phyloP scores from a whole-genome alignment of 2,797 vertebrate genomes.

The Erpetoichthys calabaricus region DNA sequence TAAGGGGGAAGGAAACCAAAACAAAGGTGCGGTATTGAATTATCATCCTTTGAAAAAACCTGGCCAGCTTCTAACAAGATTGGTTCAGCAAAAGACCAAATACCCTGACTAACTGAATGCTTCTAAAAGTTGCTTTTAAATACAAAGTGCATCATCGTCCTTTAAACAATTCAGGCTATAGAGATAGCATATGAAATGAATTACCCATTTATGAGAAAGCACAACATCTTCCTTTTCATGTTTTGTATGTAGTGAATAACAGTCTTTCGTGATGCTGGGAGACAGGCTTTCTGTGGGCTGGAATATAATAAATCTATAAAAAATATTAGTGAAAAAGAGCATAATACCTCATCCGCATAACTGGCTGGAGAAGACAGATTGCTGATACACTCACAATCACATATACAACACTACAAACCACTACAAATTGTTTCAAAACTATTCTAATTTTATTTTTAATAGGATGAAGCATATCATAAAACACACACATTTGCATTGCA shows the following conservation, averaged over 20 bases:
- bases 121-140: background rate
- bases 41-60: constrained; percentile 1
- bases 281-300: background rate
- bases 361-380: too few species aligned
- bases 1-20: background rate
- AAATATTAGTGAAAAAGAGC: too few species aligned
- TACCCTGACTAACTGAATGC: background rate
- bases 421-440: too few species aligned
- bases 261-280: background rate
- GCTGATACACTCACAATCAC: too few species aligned
- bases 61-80: background rate
- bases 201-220: background rate
- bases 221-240: background rate
- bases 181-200: background rate
- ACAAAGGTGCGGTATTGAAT: constrained; percentile 2
- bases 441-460: too few species aligned
- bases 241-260: background rate
- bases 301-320: too few species aligned
- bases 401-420: too few species aligned
- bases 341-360: too few species aligned
- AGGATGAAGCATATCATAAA: too few species aligned
- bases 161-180: background rate
- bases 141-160: background rate
- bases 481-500: too few species aligned
- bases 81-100: constrained; percentile 2